phyloP scores from a whole-genome alignment of 2,888 invertebrate species.

The Germaria angustata region DNA sequence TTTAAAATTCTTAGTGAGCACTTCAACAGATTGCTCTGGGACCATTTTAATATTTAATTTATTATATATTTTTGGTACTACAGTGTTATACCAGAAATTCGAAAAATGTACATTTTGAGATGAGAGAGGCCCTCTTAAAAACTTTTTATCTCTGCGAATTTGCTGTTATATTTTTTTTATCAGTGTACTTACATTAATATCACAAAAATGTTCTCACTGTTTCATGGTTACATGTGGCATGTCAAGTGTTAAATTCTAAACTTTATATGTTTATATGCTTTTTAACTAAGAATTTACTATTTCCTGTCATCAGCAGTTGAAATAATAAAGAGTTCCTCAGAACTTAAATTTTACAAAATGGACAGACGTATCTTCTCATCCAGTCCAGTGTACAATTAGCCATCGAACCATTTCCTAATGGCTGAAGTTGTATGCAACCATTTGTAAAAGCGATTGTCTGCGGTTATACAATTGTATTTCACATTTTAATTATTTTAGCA shows the following conservation, averaged over 20 bases:
- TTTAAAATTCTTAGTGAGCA: no score
- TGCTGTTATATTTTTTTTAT: no score
- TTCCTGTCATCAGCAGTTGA: slow-evolving; percentile 43
- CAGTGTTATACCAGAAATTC: no score
- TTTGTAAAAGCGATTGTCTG: slow-evolving; percentile 32
- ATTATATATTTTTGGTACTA: no score
- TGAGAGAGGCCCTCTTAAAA: no score
- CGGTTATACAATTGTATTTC: slow-evolving; percentile 18
- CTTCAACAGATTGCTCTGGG: no score
- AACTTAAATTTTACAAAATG: slow-evolving; percentile 14
- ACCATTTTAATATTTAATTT: no score
- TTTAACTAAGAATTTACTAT: slow-evolving; percentile 25
- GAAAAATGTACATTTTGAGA: no score
- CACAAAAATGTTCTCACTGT: not conserved
- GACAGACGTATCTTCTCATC: not conserved
- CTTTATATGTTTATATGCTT: not conserved
- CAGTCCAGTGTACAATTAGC: not conserved
- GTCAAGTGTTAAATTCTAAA: slow-evolving; percentile 36
- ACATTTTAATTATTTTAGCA: not conserved
- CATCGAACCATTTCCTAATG: slow-evolving; percentile 25
- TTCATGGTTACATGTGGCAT: not conserved
- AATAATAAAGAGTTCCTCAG: not conserved
- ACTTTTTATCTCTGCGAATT: no score
- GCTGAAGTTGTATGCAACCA: slow-evolving; percentile 9
- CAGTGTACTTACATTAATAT: not conserved